Evolutionary conservation across 1,140 invertebrate genomes (phyloP), one percentile per base, ranked within the genome.

Genomic region (Drosophila yakuba): DNA sequence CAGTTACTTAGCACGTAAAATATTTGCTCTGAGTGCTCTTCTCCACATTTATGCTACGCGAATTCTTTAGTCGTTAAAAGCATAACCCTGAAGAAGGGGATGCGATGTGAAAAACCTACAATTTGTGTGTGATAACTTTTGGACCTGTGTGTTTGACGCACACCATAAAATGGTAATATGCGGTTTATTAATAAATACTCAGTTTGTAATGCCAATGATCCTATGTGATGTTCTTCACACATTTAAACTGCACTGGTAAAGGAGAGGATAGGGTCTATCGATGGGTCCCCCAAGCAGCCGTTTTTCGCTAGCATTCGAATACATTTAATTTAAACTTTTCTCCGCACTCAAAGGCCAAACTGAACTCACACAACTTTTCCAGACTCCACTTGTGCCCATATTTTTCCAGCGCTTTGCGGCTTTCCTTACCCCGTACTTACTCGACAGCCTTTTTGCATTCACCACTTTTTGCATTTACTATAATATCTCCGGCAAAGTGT

Each of bases 1-100:
- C 78, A 74, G 74, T 85, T 82, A 76, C 78, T 78, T 80, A 88
- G 80, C 77, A 78, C 45, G 69, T 52, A 84, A 88, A 88, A 80
- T 73, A 81, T 73, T 77, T 77, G 57, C 64, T 45, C 28, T 10
- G 25, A 74, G 48, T 41, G 38, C 48, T 69, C 17, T n/a, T 12
- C 12, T 1, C 35, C 36, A 2, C 51, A 39, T 41, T 44, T 14
- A 15, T 36, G 28, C 45, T 8, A 3, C 47, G 23, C 47, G 14
- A 32, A 48, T 14, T 11, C 36, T 23, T 36, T 17, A 17, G 20
- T 11, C 2, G 10, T 5, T 12, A 23, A 15, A 44, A 43, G 7
- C n/a, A 15, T 5, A 8, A 41, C 6, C 3, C 14, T 47, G 17
- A 23, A 23, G 17, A 2, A 7, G 8, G 11, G 44, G 17, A 25